phyloP scores from a whole-genome alignment of 2,113 vertebrate genomes.

The Atherinomorus stipes region DNA sequence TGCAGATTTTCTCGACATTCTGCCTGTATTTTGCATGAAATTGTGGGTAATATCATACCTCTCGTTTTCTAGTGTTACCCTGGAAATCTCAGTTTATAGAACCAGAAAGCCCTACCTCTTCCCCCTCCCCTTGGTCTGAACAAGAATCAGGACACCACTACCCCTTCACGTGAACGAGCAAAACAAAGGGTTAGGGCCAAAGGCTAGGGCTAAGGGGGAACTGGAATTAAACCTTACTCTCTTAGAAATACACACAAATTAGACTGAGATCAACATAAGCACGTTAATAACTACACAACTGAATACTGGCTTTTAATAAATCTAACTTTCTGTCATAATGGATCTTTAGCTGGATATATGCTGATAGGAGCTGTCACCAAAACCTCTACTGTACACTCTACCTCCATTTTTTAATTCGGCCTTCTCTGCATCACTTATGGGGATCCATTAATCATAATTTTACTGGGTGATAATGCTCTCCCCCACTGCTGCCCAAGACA shows the following conservation, averaged over 20 bases:
- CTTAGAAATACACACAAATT: neutral
- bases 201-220: no score
- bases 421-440: constrained; percentile 21
- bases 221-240: no score
- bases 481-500: constrained; percentile 26
- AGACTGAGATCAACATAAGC: neutral
- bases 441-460: constrained; percentile 47
- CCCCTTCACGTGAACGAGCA: no score
- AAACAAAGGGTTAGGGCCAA: no score
- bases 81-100: no score
- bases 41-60: no score
- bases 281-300: neutral
- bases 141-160: no score
- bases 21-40: no score
- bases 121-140: no score
- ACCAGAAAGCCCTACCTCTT: no score
- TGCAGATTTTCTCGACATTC: no score
- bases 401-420: neutral
- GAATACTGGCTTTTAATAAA: neutral
- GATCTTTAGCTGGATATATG: neutral
- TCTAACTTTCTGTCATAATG: neutral
- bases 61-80: no score
- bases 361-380: neutral
- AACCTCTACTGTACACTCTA: neutral
- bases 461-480: constrained; percentile 44